A percentile compares a stretch with the other conserved stretches of the same genome.
phyloP scores from a whole-genome alignment of 37 sponge, comb jelly and placozoan species.

The Halichondria panicea region DNA sequence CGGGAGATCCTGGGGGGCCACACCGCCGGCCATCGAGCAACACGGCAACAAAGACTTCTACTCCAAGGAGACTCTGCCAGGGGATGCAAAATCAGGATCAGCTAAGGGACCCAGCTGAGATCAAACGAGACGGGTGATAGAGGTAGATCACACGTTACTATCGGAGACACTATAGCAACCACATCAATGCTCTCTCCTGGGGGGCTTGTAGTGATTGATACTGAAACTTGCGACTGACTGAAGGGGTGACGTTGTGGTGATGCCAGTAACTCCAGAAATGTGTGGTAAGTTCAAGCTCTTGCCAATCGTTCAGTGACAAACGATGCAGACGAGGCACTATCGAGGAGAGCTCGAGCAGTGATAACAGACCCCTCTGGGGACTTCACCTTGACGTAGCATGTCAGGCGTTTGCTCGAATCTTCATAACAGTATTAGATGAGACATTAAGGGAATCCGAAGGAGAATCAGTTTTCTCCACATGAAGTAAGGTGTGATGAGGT shows the following conservation, averaged over 20 bases:
- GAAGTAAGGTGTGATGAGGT: slow-evolving; percentile 15
- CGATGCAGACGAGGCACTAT: slow-evolving; percentile 25
- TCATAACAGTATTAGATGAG: slow-evolving; percentile 7
- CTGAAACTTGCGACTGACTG: slow-evolving; percentile 14
- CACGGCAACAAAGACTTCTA: slow-evolving; percentile 5
- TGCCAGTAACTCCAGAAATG: slow-evolving; percentile 21
- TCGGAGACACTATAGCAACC: slow-evolving; percentile 23
- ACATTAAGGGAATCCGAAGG: neutral
- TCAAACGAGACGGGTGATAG: slow-evolving; percentile 15
- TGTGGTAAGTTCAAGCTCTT: neutral
- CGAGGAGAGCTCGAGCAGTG: slow-evolving; percentile 32
- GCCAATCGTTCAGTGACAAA: slow-evolving; percentile 41
- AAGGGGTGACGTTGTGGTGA: neutral
- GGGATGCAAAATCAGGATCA: slow-evolving; percentile 22
- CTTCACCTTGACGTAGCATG: slow-evolving; percentile 9
- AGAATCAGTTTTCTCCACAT: neutral
- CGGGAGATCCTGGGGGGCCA: slow-evolving; percentile 25
- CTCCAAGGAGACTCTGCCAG: slow-evolving; percentile 29
- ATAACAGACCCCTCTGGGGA: slow-evolving; percentile 14
- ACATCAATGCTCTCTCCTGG: neutral
- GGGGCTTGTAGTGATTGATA: neutral
- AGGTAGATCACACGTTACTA: slow-evolving; percentile 33
- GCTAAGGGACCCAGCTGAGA: slow-evolving; percentile 14
- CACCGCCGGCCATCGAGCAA: slow-evolving; percentile 16
- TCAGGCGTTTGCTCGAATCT: slow-evolving; percentile 13